phyloP scores from a whole-genome alignment of 2,888 invertebrate genomes.

The Andrena minutula region DNA sequence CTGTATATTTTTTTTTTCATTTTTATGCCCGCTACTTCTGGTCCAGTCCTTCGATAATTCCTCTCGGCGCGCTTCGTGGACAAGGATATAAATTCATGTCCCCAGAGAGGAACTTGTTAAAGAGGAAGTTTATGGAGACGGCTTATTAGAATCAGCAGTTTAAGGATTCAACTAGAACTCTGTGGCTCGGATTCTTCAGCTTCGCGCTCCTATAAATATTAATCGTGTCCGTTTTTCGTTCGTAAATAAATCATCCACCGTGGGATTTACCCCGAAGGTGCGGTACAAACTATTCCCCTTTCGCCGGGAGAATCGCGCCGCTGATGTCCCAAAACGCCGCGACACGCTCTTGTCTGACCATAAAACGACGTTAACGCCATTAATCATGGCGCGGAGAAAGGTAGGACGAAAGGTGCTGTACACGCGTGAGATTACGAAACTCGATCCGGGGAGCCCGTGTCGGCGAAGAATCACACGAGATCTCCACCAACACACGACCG shows the following conservation, averaged over 20 bases:
- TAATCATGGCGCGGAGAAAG: slow-evolving; percentile 66
- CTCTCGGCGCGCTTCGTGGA: too few relatives aligned
- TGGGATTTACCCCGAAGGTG: background rate
- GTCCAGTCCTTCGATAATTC: too few relatives aligned
- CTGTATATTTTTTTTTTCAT: background rate
- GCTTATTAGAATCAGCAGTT: background rate
- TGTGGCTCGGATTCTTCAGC: background rate
- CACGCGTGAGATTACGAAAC: slow-evolving; percentile 72
- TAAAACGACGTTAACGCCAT: slow-evolving; percentile 56
- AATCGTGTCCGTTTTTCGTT: background rate
- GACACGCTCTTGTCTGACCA: slow-evolving; percentile 54
- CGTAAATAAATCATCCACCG: slow-evolving; percentile 36
- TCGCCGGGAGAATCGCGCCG: slow-evolving; percentile 39
- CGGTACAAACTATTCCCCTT: slow-evolving; percentile 35
- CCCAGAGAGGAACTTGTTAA: background rate
- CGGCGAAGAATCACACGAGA: slow-evolving; percentile 65
- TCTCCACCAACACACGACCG: slow-evolving; percentile 44
- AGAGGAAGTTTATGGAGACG: background rate
- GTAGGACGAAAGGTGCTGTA: slow-evolving; percentile 69
- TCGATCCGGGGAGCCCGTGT: slow-evolving; percentile 61
- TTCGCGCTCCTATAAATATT: background rate
- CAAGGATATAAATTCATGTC: too few relatives aligned
- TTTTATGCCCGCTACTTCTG: background rate
- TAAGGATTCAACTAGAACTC: background rate
- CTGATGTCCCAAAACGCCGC: slow-evolving; percentile 60